Conservation (phyloP, 92 coral and sea anemone genomes). For the Meandrina meandrites region DNA sequence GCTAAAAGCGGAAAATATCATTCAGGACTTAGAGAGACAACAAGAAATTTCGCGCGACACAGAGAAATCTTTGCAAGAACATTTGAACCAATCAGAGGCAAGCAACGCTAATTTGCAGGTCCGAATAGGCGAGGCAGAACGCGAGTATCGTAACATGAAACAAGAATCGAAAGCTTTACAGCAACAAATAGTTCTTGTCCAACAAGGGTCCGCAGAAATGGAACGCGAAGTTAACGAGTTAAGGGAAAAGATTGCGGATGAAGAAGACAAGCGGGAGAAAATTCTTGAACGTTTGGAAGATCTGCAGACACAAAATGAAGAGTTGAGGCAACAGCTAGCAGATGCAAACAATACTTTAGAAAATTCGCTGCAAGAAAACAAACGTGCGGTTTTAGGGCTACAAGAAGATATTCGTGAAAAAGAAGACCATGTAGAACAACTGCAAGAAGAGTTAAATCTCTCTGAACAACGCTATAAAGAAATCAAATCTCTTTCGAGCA, state of each 20-base stretch:
- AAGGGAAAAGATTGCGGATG: constrained; percentile 48
- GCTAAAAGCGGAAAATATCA: constrained; percentile 37
- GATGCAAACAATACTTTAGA: constrained; percentile 52
- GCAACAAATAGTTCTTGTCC: constrained; percentile 48
- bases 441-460: constrained; percentile 51
- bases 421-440: constrained; percentile 60
- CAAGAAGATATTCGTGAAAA: constrained; percentile 64
- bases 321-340: constrained; percentile 38
- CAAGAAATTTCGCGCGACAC: constrained; percentile 34
- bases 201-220: constrained; percentile 49
- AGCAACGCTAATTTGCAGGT: constrained; percentile 45
- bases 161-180: constrained; percentile 52
- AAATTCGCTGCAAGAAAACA: constrained; percentile 59
- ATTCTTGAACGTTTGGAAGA: constrained; percentile 38
- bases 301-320: constrained; percentile 52
- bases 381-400: constrained; percentile 33
- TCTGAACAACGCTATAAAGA: constrained; percentile 62
- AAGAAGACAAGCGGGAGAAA: constrained; percentile 53
- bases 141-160: constrained; percentile 35
- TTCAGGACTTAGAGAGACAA: constrained; percentile 52
- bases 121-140: constrained; percentile 56
- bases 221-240: constrained; percentile 52
- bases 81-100: constrained; percentile 62
- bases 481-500: constrained; percentile 55
- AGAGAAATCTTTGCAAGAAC: constrained; percentile 40